phyloP scores from a whole-genome alignment of 1,140 invertebrate species.

The Cotesia glomerata region DNA sequence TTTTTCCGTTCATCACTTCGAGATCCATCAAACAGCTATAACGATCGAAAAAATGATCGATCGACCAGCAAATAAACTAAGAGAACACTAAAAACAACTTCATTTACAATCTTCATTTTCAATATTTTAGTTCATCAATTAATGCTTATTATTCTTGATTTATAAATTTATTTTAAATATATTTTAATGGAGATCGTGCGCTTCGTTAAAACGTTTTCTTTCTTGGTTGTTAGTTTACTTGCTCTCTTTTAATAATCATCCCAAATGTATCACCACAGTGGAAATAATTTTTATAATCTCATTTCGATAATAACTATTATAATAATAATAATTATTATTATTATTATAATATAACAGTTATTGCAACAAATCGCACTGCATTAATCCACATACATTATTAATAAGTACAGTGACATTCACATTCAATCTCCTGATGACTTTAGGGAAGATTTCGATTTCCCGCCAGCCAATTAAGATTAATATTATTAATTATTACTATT shows the following conservation, averaged over 20 bases:
- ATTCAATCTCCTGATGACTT: too few relatives aligned
- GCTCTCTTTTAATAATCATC: too few relatives aligned
- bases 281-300: not conserved
- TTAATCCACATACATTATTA: not conserved
- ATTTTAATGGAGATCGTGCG: not conserved
- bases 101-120: not conserved
- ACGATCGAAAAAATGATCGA: not conserved
- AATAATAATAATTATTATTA: not conserved
- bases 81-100: slow-evolving; percentile 8
- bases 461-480: slow-evolving; percentile 1
- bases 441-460: too few relatives aligned
- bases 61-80: slow-evolving; percentile 8
- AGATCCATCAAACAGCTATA: slow-evolving; percentile 23
- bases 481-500: slow-evolving; percentile 1
- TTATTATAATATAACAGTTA: too few relatives aligned
- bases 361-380: not conserved
- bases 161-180: not conserved
- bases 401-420: too few relatives aligned
- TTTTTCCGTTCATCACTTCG: slow-evolving; percentile 11
- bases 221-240: not conserved
- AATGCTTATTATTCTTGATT: not conserved
- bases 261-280: too few relatives aligned
- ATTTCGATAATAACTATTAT: not conserved
- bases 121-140: not conserved
- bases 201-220: not conserved